Percentiles rank a stretch among this genome's conserved stretches.
phyloP scores from a whole-genome alignment of 2,888 invertebrate species.

The Tromatobia lineatoria region DNA sequence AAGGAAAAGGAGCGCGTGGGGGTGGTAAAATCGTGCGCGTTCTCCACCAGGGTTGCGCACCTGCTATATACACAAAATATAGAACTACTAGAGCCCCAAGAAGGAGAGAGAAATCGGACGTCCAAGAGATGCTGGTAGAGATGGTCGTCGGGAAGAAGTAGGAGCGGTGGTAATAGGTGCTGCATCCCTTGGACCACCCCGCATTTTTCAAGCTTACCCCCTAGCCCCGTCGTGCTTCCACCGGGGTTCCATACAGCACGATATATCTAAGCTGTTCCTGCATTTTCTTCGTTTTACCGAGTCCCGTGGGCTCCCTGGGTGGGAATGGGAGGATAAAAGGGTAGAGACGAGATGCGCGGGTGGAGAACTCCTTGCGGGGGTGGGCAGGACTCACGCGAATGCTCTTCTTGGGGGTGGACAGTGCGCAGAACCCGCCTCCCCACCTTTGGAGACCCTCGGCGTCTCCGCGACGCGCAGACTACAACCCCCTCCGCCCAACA shows the following conservation, averaged over 20 bases:
- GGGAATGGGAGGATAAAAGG: constrained; percentile 40
- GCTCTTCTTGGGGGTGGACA: constrained; percentile 81
- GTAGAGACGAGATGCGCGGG: constrained; percentile 63
- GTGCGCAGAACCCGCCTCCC: constrained; percentile 84
- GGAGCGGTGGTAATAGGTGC: constrained; percentile 65
- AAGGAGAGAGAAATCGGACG: constrained; percentile 42
- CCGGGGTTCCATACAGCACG: constrained; percentile 30
- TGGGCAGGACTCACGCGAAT: constrained; percentile 74
- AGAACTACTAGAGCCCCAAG: constrained; percentile 5
- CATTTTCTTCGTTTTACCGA: constrained; percentile 53
- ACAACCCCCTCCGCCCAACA: constrained; percentile 45
- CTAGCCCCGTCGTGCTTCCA: constrained; percentile 33
- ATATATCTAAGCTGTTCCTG: constrained; percentile 47
- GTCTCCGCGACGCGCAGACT: constrained; percentile 67
- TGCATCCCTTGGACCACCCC: constrained; percentile 72
- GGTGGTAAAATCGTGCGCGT: constrained; percentile 64
- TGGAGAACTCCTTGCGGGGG: constrained; percentile 59
- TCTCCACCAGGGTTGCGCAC: constrained; percentile 63
- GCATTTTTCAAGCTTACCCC: constrained; percentile 46
- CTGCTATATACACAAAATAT: constrained; percentile 44
- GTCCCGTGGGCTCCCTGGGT: neutral
- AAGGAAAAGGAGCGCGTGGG: constrained; percentile 60
- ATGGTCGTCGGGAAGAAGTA: constrained; percentile 43
- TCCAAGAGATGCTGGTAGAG: constrained; percentile 50
- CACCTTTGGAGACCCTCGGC: constrained; percentile 81